Evolutionary conservation across 1,140 invertebrate species (phyloP), one percentile per base, ranked within the genome.

Genomic region (Cotesia vestalis): DNA sequence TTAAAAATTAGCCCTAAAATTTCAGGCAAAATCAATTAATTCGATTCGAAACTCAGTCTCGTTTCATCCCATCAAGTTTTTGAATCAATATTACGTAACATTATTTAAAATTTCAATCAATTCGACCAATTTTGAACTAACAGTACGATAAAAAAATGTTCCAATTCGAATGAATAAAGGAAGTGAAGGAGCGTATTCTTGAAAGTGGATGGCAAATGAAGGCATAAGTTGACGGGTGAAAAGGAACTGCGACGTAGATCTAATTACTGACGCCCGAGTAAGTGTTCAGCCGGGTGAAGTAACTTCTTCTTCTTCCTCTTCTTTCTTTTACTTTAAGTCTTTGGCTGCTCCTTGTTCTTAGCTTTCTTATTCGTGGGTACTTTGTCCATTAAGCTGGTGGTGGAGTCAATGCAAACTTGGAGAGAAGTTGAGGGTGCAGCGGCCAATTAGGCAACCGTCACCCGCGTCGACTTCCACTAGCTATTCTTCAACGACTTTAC

Each of bases 181-280:
- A 46, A 46, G 11, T 46, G 5, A 46, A 11, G 40, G 11, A 46
- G 11, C 11, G 5, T 9, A 12, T 61, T 61, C 34, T 61, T 61
- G 20, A 20, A 3, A 61, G 4, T 36, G 12, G 8, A 6, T 20
- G 34, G 20, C 12, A 70, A 63, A 66, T 55, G 34, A 52, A 51
- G 14, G 36, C 62, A 73, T 79, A 81, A 83, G 81, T 81, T 81
- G 80, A 83, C 78, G 76, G 73, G 35, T 72, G 74, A 80, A 79
- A 78, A 78, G 74, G 76, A 75, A 66, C 73, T 74, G 74, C 72
- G 78, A 78, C 77, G 73, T 71, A 78, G 79, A 81, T 83, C 79
- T 80, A 83, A 84, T 85, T 85, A 85, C 81, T 75, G 75, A 81
- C 78, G 81, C 78, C 74, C 79, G 80, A 81, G 79, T 80, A 78